These are phyloP conservation scores for Fratercula arctica DNA, from an alignment of 2,797 vertebrate species.

Conservation along the genomic window DNA sequence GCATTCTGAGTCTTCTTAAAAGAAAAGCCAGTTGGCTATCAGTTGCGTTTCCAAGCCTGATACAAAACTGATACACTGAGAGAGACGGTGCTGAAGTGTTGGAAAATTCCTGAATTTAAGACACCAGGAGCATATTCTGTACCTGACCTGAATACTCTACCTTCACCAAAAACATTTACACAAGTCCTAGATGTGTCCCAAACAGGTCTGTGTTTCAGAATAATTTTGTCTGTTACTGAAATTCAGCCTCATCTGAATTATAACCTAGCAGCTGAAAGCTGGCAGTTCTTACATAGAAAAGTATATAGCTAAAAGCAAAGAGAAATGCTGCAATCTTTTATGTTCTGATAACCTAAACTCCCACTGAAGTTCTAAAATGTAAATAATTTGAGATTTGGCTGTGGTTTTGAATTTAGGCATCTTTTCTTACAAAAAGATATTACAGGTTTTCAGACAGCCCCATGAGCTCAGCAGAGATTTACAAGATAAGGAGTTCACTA, in stretches of 20 bases:
- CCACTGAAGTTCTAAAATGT: background rate
- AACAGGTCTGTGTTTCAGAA: background rate
- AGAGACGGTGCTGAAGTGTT: background rate
- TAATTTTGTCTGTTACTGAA: slow-evolving; percentile 13
- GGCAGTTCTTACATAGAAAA: background rate
- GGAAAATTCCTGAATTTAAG: slow-evolving; percentile 35
- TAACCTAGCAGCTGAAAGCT: background rate
- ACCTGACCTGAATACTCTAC: slow-evolving; percentile 8
- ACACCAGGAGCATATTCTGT: background rate
- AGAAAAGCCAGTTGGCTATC: slow-evolving; percentile 48
- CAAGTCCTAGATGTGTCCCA: background rate
- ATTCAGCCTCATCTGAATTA: slow-evolving; percentile 5
- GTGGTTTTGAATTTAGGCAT: background rate
- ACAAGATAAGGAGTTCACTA: background rate
- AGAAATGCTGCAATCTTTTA: background rate
- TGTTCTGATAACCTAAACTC: background rate
- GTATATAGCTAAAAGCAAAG: background rate
- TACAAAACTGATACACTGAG: background rate
- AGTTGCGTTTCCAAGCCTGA: background rate
- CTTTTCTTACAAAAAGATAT: background rate
- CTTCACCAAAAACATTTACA: slow-evolving; percentile 12
- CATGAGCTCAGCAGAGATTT: background rate
- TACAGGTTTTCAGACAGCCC: background rate
- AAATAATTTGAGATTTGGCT: background rate
- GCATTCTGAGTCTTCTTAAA: slow-evolving; percentile 7